phyloP scores from a whole-genome alignment of 2,113 vertebrate genomes.

The Laticauda laticaudata region DNA sequence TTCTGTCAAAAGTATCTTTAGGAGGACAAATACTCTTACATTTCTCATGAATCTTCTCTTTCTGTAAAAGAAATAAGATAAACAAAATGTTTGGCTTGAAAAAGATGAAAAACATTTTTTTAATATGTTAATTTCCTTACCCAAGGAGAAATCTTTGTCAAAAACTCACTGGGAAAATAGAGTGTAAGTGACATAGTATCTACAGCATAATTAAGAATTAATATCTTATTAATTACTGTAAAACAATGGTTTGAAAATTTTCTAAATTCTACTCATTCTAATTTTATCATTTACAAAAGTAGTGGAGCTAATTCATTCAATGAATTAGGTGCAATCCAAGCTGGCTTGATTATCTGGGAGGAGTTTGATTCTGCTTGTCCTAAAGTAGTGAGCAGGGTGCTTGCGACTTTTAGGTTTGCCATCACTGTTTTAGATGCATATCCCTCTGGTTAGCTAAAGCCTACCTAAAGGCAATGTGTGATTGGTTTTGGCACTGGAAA shows the following conservation, averaged over 20 bases:
- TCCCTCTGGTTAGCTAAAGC: neutral
- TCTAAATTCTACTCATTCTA: neutral
- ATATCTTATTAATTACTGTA: neutral
- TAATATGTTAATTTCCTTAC: constrained; percentile 35
- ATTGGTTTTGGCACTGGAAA: neutral
- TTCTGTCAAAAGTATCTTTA: constrained; percentile 84
- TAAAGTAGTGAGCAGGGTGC: neutral
- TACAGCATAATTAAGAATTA: neutral
- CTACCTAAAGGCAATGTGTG: neutral
- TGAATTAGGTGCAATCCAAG: neutral
- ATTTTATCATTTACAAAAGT: neutral
- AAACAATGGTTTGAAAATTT: neutral
- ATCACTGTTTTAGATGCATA: neutral
- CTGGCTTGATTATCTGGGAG: neutral
- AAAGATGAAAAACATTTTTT: neutral
- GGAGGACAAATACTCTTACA: constrained; percentile 86
- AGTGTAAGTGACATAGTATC: neutral
- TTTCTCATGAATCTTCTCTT: constrained; percentile 89
- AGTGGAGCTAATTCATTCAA: neutral
- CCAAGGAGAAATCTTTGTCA: constrained; percentile 5
- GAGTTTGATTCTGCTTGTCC: neutral
- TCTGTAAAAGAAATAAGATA: constrained; percentile 73
- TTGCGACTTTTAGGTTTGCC: neutral
- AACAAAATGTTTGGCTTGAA: constrained; percentile 31
- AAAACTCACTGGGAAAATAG: neutral